Evolutionary conservation across 2,888 invertebrate species (phyloP), one percentile per base, ranked within the genome.

Genomic region (Nysson spinosus): DNA sequence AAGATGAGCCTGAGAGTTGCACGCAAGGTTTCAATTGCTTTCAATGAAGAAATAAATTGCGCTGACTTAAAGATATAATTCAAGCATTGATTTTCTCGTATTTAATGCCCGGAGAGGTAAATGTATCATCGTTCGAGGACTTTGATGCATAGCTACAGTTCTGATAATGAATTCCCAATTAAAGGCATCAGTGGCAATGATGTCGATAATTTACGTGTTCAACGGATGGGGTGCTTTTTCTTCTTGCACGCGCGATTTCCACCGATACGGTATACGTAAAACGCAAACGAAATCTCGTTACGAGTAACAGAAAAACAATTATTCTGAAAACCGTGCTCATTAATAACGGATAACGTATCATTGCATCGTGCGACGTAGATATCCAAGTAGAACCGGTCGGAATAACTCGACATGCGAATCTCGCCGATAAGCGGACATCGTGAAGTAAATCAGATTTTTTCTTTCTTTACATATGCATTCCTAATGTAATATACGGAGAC

Each of bases 311-410:
- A 75, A 64, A 69, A 69, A 51, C 61, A 67, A 64, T 67, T 69
- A 61, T 69, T 22, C 63, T 66, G 74, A 66, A 75, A 74, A 75
- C 61, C 49, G 72, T 69, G 62, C 69, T 63, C 74, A 74, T 75
- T 75, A 75, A 74, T 74, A 74, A 74, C 62, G 69, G 60, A 56
- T 69, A 49, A 54, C 66, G 64, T 75, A 75, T 75, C 74, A 55
- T 71, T 65, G 71, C 65, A 69, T 75, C 74, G 74, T 44, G 37
- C 42, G 51, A 47, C 63, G 65, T 22, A 73, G 69, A 72, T 74
- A 74, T 61, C 58, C 47, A 42, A 16, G 63, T 54, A 55, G 54
- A 74, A 75, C 74, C 75, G 74, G 74, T 74, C 66, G 49, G 60
- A 30, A 69, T 66, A 57, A 64, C 64, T 66, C 62, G 60, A 69